A percentile compares a stretch with the other conserved stretches of the same genome.
phyloP scores from a whole-genome alignment of 2,797 vertebrate genomes.

The Botia almorhae region DNA sequence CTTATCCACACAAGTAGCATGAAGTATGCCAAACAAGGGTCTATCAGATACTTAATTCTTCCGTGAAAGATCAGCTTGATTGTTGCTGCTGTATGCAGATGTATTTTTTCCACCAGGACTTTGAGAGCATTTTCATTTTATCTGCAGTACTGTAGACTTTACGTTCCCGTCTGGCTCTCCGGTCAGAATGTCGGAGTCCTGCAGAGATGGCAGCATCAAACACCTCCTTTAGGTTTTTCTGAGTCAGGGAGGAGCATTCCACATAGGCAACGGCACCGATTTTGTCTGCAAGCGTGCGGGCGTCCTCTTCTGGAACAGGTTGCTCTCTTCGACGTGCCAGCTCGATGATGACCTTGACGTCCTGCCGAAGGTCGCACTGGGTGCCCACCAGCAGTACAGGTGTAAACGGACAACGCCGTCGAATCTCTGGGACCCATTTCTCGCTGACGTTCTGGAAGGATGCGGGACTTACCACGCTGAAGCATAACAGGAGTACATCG shows the following conservation, averaged over 20 bases:
- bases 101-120: slow-evolving; percentile 89
- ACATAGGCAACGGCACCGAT: slow-evolving; percentile 81
- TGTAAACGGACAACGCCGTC: slow-evolving; percentile 80
- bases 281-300: slow-evolving; percentile 77
- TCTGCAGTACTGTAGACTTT: slow-evolving; percentile 82
- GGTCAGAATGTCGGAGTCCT: slow-evolving; percentile 78
- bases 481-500: slow-evolving; percentile 85
- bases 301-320: slow-evolving; percentile 81
- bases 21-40: slow-evolving; percentile 14
- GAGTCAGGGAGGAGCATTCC: slow-evolving; percentile 87
- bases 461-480: slow-evolving; percentile 86
- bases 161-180: slow-evolving; percentile 74
- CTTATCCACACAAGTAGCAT: slow-evolving; percentile 16
- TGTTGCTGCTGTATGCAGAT: slow-evolving; percentile 78
- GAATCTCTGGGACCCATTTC: slow-evolving; percentile 86
- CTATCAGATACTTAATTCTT: slow-evolving; percentile 35
- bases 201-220: slow-evolving; percentile 84
- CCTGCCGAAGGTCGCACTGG: slow-evolving; percentile 86
- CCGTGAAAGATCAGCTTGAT: slow-evolving; percentile 2
- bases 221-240: slow-evolving; percentile 90
- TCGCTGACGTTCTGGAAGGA: slow-evolving; percentile 88
- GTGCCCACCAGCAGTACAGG: slow-evolving; percentile 87
- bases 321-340: slow-evolving; percentile 78
- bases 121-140: slow-evolving; percentile 87
- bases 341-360: slow-evolving; percentile 88